Conservation (phyloP, 2,797 vertebrate genomes). For the Sebastes matsubarae region DNA sequence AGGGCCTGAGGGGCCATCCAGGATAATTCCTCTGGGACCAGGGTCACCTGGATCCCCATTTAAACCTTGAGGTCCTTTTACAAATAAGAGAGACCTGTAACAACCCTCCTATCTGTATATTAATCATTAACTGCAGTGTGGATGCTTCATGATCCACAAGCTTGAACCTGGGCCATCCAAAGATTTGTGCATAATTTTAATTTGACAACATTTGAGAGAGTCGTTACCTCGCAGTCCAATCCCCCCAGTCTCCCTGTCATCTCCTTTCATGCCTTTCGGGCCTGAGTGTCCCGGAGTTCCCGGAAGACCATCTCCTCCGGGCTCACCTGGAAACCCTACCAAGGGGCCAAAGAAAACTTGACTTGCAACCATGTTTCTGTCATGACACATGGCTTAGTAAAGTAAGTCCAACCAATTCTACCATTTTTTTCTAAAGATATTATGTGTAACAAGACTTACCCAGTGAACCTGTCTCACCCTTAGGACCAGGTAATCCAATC, state of each 20-base stretch:
- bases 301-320: constrained; percentile 43
- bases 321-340: constrained; percentile 53
- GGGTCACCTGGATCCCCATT: constrained; percentile 65
- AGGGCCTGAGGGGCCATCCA: constrained; percentile 57
- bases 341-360: neutral
- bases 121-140: neutral
- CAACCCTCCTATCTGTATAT: neutral
- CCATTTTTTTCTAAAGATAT: neutral
- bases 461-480: constrained; percentile 62
- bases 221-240: constrained; percentile 57
- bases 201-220: neutral
- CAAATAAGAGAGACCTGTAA: constrained; percentile 4
- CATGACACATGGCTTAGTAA: neutral
- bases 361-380: neutral
- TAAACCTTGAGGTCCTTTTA: constrained; percentile 62
- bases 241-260: constrained; percentile 21
- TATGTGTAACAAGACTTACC: constrained; percentile 48
- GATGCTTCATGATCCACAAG: neutral
- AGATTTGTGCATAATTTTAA: neutral
- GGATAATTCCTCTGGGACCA: constrained; percentile 42
- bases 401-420: neutral
- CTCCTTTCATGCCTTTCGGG: constrained; percentile 67
- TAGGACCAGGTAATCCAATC: constrained; percentile 51
- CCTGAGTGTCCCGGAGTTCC: constrained; percentile 51
- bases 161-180: neutral